These are phyloP conservation scores for Paragorgia papillata DNA, from an alignment of 92 coral and sea anemone genomes.

Conservation along the genomic window DNA sequence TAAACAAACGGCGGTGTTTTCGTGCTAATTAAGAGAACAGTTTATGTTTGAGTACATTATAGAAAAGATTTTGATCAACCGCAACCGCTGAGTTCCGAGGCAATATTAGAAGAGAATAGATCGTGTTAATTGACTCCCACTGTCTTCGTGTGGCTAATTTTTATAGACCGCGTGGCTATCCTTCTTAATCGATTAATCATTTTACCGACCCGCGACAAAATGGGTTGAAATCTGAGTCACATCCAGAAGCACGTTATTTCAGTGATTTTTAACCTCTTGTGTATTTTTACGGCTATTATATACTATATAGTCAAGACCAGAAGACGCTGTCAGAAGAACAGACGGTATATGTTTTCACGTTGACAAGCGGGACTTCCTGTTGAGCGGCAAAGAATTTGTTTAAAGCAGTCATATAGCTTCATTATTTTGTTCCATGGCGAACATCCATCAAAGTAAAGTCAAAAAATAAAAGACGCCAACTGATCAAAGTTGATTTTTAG, in stretches of 20 bases:
- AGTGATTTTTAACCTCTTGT: neutral
- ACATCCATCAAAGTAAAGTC: too few relatives aligned
- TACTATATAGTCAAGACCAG: too few relatives aligned
- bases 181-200: neutral
- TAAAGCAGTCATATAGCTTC: too few relatives aligned
- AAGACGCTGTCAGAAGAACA: neutral
- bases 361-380: neutral
- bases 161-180: neutral
- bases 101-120: neutral
- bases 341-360: neutral
- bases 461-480: too few relatives aligned
- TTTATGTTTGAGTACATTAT: conserved; percentile 20
- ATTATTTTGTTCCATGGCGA: too few relatives aligned
- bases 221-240: neutral
- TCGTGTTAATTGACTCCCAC: neutral
- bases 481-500: too few relatives aligned
- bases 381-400: conserved; percentile 14
- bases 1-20: conserved; percentile 42
- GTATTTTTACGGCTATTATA: neutral
- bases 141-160: neutral
- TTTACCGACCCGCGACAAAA: neutral
- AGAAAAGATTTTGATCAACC: conserved; percentile 40
- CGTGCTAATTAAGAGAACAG: conserved; percentile 33
- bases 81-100: conserved; percentile 28
- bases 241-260: neutral